Conservation (phyloP, 2,888 invertebrate genomes). For the Andrena hattorfiana region DNA sequence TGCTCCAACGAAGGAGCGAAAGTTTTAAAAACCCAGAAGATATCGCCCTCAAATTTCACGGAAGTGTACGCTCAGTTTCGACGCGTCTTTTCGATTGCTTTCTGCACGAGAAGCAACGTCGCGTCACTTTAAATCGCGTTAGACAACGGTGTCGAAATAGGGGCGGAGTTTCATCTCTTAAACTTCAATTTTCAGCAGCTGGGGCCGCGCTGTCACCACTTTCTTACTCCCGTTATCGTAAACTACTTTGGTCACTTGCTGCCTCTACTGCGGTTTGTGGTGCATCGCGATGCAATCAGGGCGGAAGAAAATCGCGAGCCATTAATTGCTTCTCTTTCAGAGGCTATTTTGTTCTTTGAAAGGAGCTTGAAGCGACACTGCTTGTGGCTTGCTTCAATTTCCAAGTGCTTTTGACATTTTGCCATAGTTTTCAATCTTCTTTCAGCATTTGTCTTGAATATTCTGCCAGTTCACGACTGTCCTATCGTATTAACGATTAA, state of each 20-base stretch:
- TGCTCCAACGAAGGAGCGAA: not conserved
- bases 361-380: not conserved
- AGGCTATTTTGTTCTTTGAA: not conserved
- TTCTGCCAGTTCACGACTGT: too few species aligned
- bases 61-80: not conserved
- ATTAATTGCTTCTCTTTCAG: conserved; percentile 12
- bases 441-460: not conserved
- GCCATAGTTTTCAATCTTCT: not conserved
- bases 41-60: not conserved
- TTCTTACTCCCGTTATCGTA: conserved; percentile 25
- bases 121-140: conserved; percentile 27
- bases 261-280: not conserved
- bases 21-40: not conserved
- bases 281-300: not conserved
- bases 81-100: conserved; percentile 14
- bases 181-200: conserved; percentile 35
- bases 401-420: not conserved
- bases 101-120: not conserved
- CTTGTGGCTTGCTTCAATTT: not conserved
- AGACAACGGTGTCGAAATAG: conserved; percentile 24
- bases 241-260: conserved; percentile 43
- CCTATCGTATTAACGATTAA: too few species aligned
- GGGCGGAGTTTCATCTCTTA: conserved; percentile 25
- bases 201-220: not conserved
- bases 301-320: not conserved